These are phyloP conservation scores for Danio tinwini DNA, from an alignment of 2,797 vertebrate genomes.

Conservation along the genomic window DNA sequence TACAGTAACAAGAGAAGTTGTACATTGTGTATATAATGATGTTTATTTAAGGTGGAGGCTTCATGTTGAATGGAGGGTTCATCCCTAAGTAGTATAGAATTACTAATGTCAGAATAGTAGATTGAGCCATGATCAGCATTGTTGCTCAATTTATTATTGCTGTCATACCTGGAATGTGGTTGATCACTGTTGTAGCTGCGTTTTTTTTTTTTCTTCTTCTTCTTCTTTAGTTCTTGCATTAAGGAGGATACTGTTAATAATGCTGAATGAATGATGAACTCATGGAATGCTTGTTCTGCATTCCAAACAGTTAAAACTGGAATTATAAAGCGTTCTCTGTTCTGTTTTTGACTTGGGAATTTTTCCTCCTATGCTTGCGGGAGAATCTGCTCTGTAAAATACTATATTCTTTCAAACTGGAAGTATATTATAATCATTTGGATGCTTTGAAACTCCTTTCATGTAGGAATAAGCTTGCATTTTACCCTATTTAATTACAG, in stretches of 20 bases:
- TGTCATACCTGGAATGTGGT: background rate
- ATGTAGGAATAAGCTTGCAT: background rate
- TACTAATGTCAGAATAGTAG: background rate
- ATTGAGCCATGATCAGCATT: background rate
- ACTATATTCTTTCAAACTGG: background rate
- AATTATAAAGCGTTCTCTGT: background rate
- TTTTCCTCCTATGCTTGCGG: background rate
- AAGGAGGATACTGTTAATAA: background rate
- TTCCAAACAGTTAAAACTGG: background rate
- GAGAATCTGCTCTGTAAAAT: background rate
- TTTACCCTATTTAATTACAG: background rate
- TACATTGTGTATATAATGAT: background rate
- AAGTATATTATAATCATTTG: background rate
- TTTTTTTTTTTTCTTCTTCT: background rate
- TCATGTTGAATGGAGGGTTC: background rate
- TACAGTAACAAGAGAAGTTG: background rate
- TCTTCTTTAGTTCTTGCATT: background rate
- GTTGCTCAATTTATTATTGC: background rate
- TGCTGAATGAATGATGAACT: conserved; percentile 1
- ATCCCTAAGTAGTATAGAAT: background rate
- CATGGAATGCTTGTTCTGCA: background rate
- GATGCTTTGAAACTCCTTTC: background rate
- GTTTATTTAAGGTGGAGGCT: conserved; percentile 12
- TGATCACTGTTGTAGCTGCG: background rate
- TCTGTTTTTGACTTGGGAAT: background rate